phyloP scores from a whole-genome alignment of 2,113 vertebrate species.

The Pleuronectes platessa region DNA sequence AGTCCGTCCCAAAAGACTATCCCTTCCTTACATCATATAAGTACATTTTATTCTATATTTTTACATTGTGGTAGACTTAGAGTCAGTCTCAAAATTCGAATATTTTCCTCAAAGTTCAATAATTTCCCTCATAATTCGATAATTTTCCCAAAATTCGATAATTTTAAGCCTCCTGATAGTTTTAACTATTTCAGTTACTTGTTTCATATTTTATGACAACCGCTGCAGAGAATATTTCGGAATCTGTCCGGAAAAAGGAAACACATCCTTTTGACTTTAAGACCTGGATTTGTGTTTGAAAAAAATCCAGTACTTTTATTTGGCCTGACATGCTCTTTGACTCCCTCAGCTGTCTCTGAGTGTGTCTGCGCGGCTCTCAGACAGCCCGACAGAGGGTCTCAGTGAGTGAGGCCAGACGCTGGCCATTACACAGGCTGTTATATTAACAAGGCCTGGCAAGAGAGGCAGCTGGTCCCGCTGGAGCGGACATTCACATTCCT shows the following conservation, averaged over 20 bases:
- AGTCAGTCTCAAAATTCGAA: too few species aligned
- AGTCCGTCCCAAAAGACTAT: too few species aligned
- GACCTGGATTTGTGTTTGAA: too few species aligned
- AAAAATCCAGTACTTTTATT: not conserved
- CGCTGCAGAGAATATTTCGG: not conserved
- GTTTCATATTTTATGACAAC: not conserved
- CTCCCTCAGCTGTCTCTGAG: constrained; percentile 28
- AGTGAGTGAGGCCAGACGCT: constrained; percentile 40
- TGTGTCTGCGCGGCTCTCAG: not conserved
- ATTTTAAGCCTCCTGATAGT: too few species aligned
- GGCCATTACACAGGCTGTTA: constrained; percentile 43
- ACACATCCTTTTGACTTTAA: not conserved
- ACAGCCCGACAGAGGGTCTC: constrained; percentile 12
- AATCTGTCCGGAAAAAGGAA: not conserved
- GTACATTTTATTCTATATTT: too few species aligned
- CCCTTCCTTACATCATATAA: too few species aligned
- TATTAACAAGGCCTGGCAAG: constrained; percentile 58
- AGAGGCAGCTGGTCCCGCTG: constrained; percentile 57
- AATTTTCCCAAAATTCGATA: too few species aligned
- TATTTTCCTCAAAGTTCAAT: too few species aligned
- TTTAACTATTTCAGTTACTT: not conserved
- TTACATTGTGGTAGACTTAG: too few species aligned
- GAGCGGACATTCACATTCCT: constrained; percentile 50
- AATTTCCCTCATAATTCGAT: too few species aligned
- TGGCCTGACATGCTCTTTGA: not conserved